Evolutionary conservation across 2,888 invertebrate species (phyloP), one percentile per base, ranked within the genome.

Genomic region (Gryllus longicercus): DNA sequence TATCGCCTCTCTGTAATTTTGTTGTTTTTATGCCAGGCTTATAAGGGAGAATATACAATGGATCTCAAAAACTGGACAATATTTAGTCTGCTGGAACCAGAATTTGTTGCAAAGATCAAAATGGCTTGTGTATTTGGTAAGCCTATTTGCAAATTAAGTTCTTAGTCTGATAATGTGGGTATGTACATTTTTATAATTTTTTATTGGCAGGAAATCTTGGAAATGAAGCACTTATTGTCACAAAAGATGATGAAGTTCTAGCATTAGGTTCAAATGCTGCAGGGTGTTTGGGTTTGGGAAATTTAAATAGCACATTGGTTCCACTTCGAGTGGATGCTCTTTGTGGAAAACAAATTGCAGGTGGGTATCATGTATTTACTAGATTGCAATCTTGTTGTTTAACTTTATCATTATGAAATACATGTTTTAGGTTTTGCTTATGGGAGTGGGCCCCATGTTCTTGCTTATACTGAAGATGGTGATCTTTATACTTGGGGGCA

Each of bases 401-500:
- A 74, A 74, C 8, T 74, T 4, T 38, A 38, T 38, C 38, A 38
- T 74, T 74, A 25, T 23, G 76, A 21, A n/a, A n/a, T 25, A 76
- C 3, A n/a, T 76, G 23, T 76, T 81, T n/a, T 78, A 88, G 87
- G 86, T 49, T 88, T 91, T 83, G 88, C 90, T 2, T 90, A 88
- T 86, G 91, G 91, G 1, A 89, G 88, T 84, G 90, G 91, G 14
- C 91, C 91, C 12, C 91, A 91, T 85, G 90, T 91, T 2, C 84
- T 92, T 51, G 91, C 90, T 2, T 87, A 89, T 2, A 90, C 90
- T 18, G 85, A 86, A 82, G 87, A 85, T 80, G 91, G 91, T 49
- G 88, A 89, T 83, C 86, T 91, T 2, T 91, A 88, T 85, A 88
- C 89, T 76, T 91, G 91, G 91, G 91, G 91, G 11, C 89, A 90